These are phyloP conservation scores for Bubalus kerabau DNA, from an alignment of 2,113 vertebrate genomes.

Conservation along the genomic window DNA sequence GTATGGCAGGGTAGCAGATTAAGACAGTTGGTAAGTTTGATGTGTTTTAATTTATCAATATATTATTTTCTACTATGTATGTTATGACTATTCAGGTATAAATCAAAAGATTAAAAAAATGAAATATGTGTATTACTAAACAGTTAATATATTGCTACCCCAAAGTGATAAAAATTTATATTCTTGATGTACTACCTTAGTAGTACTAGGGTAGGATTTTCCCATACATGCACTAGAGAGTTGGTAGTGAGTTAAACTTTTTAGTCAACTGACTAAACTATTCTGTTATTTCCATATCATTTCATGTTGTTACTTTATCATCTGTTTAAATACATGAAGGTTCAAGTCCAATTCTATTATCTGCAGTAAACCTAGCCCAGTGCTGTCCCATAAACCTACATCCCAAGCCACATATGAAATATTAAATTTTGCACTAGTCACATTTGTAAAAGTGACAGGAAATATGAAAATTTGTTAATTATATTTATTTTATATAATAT, in stretches of 20 bases:
- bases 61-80: background rate
- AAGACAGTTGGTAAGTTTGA: background rate
- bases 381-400: background rate
- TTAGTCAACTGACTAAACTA: background rate
- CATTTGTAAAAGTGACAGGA: background rate
- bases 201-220: background rate
- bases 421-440: background rate
- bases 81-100: background rate
- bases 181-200: background rate
- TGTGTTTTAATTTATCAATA: background rate
- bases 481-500: background rate
- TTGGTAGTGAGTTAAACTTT: background rate
- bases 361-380: background rate
- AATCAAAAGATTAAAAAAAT: background rate
- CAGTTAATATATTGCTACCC: background rate
- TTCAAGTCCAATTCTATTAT: background rate
- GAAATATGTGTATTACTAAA: background rate
- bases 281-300: background rate
- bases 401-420: background rate
- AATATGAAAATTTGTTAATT: background rate
- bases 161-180: background rate
- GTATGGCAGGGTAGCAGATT: too few relatives aligned
- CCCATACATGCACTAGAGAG: fast-evolving
- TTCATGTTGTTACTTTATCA: background rate
- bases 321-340: background rate